phyloP scores from a whole-genome alignment of 1,140 invertebrate genomes.

The Globodera ellingtonae region DNA sequence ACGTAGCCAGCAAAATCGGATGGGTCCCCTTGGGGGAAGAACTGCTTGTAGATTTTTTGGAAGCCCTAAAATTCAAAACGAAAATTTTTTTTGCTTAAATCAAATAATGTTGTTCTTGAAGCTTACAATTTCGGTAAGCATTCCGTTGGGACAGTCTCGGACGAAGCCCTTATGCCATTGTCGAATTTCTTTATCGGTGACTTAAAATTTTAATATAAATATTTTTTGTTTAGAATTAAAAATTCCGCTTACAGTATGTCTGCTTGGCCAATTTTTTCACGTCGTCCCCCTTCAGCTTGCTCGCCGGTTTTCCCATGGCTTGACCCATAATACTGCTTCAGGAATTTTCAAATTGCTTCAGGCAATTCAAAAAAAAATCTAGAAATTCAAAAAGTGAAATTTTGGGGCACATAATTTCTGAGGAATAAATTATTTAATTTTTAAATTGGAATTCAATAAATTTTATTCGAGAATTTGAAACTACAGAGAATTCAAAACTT shows the following conservation, averaged over 20 bases:
- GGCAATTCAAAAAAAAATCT: too few relatives aligned
- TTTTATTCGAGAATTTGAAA: too few relatives aligned
- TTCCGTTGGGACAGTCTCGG: conserved; percentile 65
- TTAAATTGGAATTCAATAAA: too few relatives aligned
- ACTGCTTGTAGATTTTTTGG: conserved; percentile 98
- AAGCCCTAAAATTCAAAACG: conserved; percentile 78
- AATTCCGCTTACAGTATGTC: conserved; percentile 54
- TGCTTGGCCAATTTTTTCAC: conserved; percentile 62
- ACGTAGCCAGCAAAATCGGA: conserved; percentile 94
- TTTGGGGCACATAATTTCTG: too few relatives aligned
- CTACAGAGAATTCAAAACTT: too few relatives aligned
- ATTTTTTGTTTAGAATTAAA: neutral
- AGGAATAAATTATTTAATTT: too few relatives aligned
- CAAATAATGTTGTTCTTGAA: neutral
- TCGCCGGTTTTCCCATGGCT: conserved; percentile 62
- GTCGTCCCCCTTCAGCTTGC: conserved; percentile 59
- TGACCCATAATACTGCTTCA: conserved; percentile 5
- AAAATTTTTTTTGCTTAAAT: conserved; percentile 3
- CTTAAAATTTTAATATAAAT: conserved; percentile 49
- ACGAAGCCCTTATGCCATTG: conserved; percentile 65
- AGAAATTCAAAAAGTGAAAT: too few relatives aligned
- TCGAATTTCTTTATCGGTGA: conserved; percentile 65
- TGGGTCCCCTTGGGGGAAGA: conserved; percentile 89
- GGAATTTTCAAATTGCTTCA: too few relatives aligned
- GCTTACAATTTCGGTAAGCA: conserved; percentile 64